These are phyloP conservation scores for Sebastes steindachneri DNA, from an alignment of 2,797 vertebrate genomes.

Conservation along the genomic window DNA sequence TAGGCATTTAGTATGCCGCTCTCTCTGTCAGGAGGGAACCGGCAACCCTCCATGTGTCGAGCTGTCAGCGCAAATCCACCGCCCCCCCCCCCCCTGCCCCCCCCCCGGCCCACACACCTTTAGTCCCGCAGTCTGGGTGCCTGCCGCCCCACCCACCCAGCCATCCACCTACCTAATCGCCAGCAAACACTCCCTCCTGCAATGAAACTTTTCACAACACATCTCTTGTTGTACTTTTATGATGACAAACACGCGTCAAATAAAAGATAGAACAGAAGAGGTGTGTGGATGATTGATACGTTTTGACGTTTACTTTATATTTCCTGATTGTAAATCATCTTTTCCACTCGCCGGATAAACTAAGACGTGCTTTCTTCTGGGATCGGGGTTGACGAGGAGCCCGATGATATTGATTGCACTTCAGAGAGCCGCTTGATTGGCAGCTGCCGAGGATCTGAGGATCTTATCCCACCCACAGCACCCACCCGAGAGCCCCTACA, in stretches of 20 bases:
- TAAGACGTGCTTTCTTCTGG: slow-evolving; percentile 53
- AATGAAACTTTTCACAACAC: slow-evolving; percentile 43
- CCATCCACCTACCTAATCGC: slow-evolving; percentile 15
- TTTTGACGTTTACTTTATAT: slow-evolving; percentile 54
- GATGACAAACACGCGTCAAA: slow-evolving; percentile 35
- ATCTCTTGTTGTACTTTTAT: slow-evolving; percentile 11
- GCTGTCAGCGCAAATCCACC: slow-evolving; percentile 73
- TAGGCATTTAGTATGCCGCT: slow-evolving; percentile 79
- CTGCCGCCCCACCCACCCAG: slow-evolving; percentile 31
- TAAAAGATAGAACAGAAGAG: slow-evolving; percentile 40
- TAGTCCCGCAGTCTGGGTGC: slow-evolving; percentile 60
- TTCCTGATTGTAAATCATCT: slow-evolving; percentile 43
- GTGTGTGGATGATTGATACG: slow-evolving; percentile 42
- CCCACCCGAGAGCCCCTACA: slow-evolving; percentile 49
- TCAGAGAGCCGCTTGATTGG: slow-evolving; percentile 69
- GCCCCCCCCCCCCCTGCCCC: slow-evolving; percentile 41
- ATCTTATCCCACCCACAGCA: slow-evolving; percentile 33
- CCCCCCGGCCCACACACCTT: slow-evolving; percentile 79
- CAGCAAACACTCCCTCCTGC: not conserved
- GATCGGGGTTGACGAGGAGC: slow-evolving; percentile 47
- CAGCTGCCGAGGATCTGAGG: slow-evolving; percentile 70
- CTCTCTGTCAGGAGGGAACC: slow-evolving; percentile 75
- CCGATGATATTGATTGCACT: slow-evolving; percentile 72
- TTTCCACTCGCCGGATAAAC: slow-evolving; percentile 44
- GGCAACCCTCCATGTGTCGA: slow-evolving; percentile 69